Evolutionary conservation across 1,140 invertebrate genomes (phyloP).

Genomic region (Panulirus ornatus): DNA sequence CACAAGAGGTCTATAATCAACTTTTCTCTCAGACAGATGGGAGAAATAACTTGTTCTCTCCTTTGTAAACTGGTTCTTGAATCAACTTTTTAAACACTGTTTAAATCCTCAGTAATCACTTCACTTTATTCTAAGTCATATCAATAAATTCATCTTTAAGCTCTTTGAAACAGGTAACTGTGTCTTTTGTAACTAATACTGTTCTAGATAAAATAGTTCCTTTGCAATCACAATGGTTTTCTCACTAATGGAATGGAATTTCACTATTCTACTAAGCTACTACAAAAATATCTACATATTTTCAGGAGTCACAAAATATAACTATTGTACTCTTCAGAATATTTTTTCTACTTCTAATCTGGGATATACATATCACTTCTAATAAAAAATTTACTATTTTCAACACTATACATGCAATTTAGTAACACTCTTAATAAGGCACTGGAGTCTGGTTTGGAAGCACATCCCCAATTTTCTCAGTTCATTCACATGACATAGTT

Average conservation of each 20-base stretch:
- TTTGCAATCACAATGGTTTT: constrained; percentile 9
- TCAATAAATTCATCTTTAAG: not conserved
- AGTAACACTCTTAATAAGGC: constrained; percentile 68
- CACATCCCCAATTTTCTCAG: constrained; percentile 22
- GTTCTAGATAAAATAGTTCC: constrained; percentile 32
- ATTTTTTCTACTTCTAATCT: constrained; percentile 44
- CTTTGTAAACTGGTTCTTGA: constrained; percentile 2
- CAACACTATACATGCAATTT: constrained; percentile 37
- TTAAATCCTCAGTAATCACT: not conserved
- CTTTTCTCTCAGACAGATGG: not conserved
- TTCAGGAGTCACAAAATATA: constrained; percentile 60
- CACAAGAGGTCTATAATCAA: not conserved
- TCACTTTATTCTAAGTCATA: not conserved
- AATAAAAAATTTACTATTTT: constrained; percentile 27
- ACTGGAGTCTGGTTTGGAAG: constrained; percentile 58
- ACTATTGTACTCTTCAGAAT: constrained; percentile 32
- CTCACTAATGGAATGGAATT: constrained; percentile 38
- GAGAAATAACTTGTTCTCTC: not conserved
- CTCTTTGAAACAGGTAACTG: constrained; percentile 30
- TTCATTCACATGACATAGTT: not conserved
- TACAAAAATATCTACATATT: constrained; percentile 63
- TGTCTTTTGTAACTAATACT: not conserved
- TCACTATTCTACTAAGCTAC: constrained; percentile 27
- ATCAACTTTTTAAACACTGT: not conserved
- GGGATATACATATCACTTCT: constrained; percentile 33